These are phyloP conservation scores for Sebastes melanostomus DNA, from an alignment of 2,797 vertebrate genomes.

Conservation along the genomic window DNA sequence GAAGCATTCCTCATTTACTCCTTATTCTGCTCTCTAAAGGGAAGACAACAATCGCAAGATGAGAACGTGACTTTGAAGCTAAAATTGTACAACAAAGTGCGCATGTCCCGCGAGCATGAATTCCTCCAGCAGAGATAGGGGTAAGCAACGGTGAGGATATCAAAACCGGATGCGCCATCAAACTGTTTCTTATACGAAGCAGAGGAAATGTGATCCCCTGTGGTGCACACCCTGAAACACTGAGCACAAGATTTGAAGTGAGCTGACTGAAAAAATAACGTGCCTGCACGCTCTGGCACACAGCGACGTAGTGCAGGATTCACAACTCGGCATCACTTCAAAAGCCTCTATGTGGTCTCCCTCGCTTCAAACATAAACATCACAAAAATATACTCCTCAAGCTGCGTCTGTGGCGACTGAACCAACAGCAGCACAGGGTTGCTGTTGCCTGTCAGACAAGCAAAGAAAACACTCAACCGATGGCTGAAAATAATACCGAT, in stretches of 20 bases:
- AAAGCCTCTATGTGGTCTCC: conserved; percentile 39
- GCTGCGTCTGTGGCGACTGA: conserved; percentile 23
- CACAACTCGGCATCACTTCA: conserved; percentile 43
- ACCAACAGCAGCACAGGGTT: conserved; percentile 1
- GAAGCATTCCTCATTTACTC: conserved; percentile 17
- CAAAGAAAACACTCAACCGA: conserved; percentile 12
- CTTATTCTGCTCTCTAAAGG: background rate
- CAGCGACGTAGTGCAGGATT: conserved; percentile 15
- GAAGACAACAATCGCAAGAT: conserved; percentile 19
- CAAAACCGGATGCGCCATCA: conserved; percentile 45
- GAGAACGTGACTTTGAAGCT: conserved; percentile 22
- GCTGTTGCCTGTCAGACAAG: conserved; percentile 35
- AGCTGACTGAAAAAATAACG: conserved; percentile 49
- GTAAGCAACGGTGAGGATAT: conserved; percentile 41
- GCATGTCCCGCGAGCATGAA: background rate
- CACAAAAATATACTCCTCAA: conserved; percentile 43
- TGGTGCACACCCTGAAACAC: conserved; percentile 27
- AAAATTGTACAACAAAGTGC: conserved; percentile 4
- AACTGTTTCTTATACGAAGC: conserved; percentile 30
- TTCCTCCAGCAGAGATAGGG: background rate
- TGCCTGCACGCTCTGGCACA: conserved; percentile 31
- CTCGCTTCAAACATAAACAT: conserved; percentile 43
- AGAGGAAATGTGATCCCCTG: conserved; percentile 27
- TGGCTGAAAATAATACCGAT: conserved; percentile 7
- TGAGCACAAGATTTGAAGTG: conserved; percentile 45